Evolutionary conservation across 2,113 vertebrate genomes (phyloP), one percentile per base, ranked within the genome.

Genomic region (Butastur rufipennis): DNA sequence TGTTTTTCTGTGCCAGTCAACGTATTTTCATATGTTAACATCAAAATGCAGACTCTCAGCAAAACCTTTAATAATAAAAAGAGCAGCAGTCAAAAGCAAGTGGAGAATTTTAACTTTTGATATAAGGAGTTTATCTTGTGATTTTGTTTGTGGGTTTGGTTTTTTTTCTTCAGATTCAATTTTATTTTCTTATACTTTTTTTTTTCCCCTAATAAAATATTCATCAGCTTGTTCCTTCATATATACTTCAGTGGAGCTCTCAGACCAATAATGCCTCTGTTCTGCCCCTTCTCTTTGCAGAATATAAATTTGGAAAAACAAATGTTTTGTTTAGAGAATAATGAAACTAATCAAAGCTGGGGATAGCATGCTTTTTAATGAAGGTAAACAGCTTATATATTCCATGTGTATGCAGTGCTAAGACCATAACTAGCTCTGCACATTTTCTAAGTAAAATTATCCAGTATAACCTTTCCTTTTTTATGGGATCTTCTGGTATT

Each of bases 21-120:
- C 17, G 16, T 97, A 96, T 96, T 95, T 95, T 96, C 95, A 97
- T 96, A 94, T 95, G 95, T 98, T 98, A 97, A 95, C 97, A 96
- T 98, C 93, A 98, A 98, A 98, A 98, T 86, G 95, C 97, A 97
- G 96, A 80, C 70, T 96, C 94, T 97, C 96, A 89, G 95, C 93
- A 97, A 96, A 97, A 94, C 61, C 88, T 97, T 97, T 98, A 97
- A 97, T 98, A 98, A 98, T 97, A 97, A 97, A 98, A 98, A 63
- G 74, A 97, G 81, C 79, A 96, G 91, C 90, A 23, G 1, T 95
- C 95, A 96, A 97, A 96, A 97, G 81, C 96, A 96, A 85, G 91
- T 82, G 87, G 81, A 95, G 80, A 97, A 97, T 95, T 88, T 96
- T 92, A 97, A 92, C 78, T 96, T 97, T 73, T 87, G 81, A 81